Evolutionary conservation across 2,113 vertebrate species (phyloP), one percentile per base, ranked within the genome.

Genomic region (Lepus timidus): DNA sequence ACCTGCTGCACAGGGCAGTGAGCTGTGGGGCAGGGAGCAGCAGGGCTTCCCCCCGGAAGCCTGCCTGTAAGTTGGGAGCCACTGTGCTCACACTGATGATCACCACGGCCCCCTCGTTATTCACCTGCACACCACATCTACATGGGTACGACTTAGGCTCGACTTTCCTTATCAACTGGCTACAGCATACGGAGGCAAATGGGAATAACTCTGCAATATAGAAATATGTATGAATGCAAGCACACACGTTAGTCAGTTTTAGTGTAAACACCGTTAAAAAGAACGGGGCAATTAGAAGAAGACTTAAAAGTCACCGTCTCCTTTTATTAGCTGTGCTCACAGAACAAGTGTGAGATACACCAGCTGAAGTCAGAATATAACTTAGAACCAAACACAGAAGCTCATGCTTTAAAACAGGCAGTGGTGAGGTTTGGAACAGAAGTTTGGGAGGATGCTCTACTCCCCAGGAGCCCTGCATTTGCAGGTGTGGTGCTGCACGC

Each of bases 401-500:
- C 22, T 58, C 52, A 49, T 4, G 25, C 20, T 86, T 82, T 58
- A n/a, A 85, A 51, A 80, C 3, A 79, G 39, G n/a, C 75, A 85
- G 17, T 62, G 25, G 16, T 52, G 17, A 73, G 22, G 7, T 71
- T 68, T 83, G 36, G 85, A 68, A 52, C 16, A 62, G n/a, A 31
- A 64, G 62, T 95, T 62, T 31, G n/a, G 31, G 73, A 88, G 27
- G 17, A n/a, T 6, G 71, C 19, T 71, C 64, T 5, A 17, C 14
- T 75, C 73, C 9, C 33, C 17, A 36, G 67, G 0, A 22, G 8
- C 19, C 0, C 0, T 81, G 55, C 14, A 52, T 14, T 10, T 79
- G 22, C 73, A 52, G 36, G 49, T 58, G 4, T 0, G 4, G 3
- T 65, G 2, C 64, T 0, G 0, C 9, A 12, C 3, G 2, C 0